Percentiles rank a stretch among this genome's conserved stretches.
These are phyloP conservation scores for Cataglyphis rosenhaueri DNA, from an alignment of 2,888 invertebrate genomes.

Conservation along the genomic window DNA sequence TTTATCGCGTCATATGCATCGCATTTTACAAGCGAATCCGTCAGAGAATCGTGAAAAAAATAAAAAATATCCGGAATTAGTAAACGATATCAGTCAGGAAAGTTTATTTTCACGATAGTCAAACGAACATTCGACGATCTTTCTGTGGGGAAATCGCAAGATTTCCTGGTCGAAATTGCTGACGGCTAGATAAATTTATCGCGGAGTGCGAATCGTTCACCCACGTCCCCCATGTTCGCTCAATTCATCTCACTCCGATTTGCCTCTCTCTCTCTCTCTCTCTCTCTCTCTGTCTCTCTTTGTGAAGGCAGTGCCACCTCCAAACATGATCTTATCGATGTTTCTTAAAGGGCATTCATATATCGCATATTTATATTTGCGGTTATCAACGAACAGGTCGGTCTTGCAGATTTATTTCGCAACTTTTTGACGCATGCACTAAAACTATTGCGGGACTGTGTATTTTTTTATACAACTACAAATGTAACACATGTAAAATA, in stretches of 20 bases:
- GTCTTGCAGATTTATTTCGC: background rate
- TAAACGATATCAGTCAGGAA: constrained; percentile 7
- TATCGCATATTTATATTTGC: background rate
- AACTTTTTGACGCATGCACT: background rate
- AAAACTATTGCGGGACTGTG: background rate
- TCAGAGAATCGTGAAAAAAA: background rate
- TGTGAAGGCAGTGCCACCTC: constrained; percentile 10
- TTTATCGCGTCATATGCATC: background rate
- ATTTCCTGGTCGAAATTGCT: constrained; percentile 43
- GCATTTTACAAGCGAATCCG: background rate
- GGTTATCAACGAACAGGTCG: constrained; percentile 21
- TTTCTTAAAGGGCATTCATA: constrained; percentile 6
- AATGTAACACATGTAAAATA: background rate
- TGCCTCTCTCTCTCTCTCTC: background rate
- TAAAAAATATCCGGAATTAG: constrained; percentile 5
- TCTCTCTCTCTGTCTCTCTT: background rate
- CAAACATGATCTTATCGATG: constrained; percentile 52
- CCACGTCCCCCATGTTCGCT: constrained; percentile 42
- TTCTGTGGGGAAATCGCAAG: constrained; percentile 21
- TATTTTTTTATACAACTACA: background rate
- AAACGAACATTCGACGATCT: constrained; percentile 35
- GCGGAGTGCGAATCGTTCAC: constrained; percentile 25
- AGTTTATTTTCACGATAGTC: background rate
- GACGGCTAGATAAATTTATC: constrained; percentile 56
- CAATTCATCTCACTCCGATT: constrained; percentile 56